Evolutionary conservation across 2,888 invertebrate genomes (phyloP), one percentile per base, ranked within the genome.

Genomic region (Nomada fabriciana): DNA sequence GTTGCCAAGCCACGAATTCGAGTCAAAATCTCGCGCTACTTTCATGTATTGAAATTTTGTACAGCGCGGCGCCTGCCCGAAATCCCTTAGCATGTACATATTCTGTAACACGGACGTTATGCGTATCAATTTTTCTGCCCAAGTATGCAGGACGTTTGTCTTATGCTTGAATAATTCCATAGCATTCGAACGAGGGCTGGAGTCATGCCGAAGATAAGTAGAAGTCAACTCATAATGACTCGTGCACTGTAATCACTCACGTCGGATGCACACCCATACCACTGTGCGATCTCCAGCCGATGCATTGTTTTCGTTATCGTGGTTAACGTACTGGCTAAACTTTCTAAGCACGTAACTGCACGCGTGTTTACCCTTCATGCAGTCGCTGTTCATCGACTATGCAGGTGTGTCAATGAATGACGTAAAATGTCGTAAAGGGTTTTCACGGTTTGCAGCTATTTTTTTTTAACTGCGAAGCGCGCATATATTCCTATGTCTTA

Each of bases 281-380:
- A 53, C 36, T n/a, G 47, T 23, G 43, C 23, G 70, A 52, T 43
- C 43, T 63, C 52, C 73, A 72, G 73, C 43, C 65, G 82, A 77
- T 83, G 86, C 57, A 91, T 91, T 91, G 90, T 91, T 89, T 89
- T 89, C 89, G 88, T 90, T 91, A 92, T 92, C 92, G 88, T 79
- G 84, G 75, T 82, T 86, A 88, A 87, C 85, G 86, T 89, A 82
- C 82, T 76, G 85, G 84, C 82, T 87, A 86, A 89, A 87, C 89
- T 91, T 91, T 88, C 90, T 88, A 88, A 76, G 79, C 88, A 88
- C 79, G 85, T 79, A 80, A 76, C 57, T 73, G 60, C 55, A 59
- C 65, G 80, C 29, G 69, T 65, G 72, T 59, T 53, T 72, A 20
- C 63, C 57, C 71, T 57, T 60, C 50, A 57, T n/a, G 63, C 74